These are phyloP conservation scores for Blomia tropicalis DNA, from an alignment of 2,888 invertebrate genomes.

Conservation along the genomic window DNA sequence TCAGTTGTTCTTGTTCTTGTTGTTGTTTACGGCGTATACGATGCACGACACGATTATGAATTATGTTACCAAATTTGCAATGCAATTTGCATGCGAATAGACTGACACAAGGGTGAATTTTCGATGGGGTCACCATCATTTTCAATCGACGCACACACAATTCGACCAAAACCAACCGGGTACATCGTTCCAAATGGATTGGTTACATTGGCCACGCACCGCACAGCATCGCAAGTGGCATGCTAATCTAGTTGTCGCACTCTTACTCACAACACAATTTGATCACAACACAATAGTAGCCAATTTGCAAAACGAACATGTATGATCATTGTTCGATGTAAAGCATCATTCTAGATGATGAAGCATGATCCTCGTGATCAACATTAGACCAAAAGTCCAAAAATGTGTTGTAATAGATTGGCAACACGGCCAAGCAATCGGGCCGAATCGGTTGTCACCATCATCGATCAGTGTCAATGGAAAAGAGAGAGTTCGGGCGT, in stretches of 20 bases:
- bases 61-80: background rate
- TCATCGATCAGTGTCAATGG: conserved; percentile 5
- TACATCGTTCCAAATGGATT: too few species aligned
- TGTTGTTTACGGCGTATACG: background rate
- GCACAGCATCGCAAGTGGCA: background rate
- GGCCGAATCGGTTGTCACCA: background rate
- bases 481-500: background rate
- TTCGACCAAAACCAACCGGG: background rate
- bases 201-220: too few species aligned
- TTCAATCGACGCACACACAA: background rate
- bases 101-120: too few species aligned
- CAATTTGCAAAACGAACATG: background rate
- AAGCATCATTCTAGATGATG: too few species aligned
- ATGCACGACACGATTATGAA: conserved; percentile 10
- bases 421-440: too few species aligned
- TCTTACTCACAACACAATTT: background rate
- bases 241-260: background rate
- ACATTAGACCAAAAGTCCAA: background rate
- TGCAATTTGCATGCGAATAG: conserved; percentile 10
- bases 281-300: background rate
- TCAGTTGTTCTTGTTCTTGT: background rate
- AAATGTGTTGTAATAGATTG: background rate
- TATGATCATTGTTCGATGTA: background rate
- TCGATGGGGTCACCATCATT: too few species aligned
- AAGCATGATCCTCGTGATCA: background rate